Conservation (phyloP, 1,140 invertebrate species). For the Alviniconcha marisindica region DNA sequence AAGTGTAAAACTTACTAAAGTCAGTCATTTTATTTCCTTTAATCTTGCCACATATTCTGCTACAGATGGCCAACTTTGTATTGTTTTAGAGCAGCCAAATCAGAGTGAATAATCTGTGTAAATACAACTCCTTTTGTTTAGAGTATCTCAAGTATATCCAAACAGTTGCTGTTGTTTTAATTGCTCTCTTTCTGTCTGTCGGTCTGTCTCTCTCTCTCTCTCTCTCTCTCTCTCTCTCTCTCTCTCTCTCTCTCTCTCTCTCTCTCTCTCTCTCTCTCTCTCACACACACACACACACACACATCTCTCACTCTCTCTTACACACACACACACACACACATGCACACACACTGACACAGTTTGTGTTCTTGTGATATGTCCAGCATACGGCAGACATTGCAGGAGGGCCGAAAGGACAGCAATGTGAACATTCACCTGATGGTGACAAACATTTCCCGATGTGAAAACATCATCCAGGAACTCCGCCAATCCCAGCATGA, state of each 20-base stretch:
- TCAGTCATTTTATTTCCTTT: no score
- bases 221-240: conserved; percentile 1
- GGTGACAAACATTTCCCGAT: conserved; percentile 58
- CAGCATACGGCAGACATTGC: conserved; percentile 50
- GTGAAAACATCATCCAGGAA: conserved; percentile 57
- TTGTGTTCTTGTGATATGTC: no score
- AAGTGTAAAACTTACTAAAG: no score
- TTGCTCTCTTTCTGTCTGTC: conserved; percentile 2
- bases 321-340: not conserved
- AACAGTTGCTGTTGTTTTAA: no score
- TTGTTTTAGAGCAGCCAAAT: no score
- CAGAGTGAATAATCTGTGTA: no score
- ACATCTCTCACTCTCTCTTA: not conserved
- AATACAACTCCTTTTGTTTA: no score
- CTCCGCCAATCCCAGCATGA: conserved; percentile 36
- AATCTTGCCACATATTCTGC: no score
- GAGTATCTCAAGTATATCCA: no score
- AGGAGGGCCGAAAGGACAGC: conserved; percentile 61
- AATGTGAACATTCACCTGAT: conserved; percentile 69
- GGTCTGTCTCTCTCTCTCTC: not conserved
- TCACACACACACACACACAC: not conserved
- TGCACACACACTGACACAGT: not conserved
- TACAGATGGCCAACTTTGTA: no score
- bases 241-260: not conserved
- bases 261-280: not conserved